phyloP scores from a whole-genome alignment of 2,797 vertebrate genomes.

The Oreortyx pictus region DNA sequence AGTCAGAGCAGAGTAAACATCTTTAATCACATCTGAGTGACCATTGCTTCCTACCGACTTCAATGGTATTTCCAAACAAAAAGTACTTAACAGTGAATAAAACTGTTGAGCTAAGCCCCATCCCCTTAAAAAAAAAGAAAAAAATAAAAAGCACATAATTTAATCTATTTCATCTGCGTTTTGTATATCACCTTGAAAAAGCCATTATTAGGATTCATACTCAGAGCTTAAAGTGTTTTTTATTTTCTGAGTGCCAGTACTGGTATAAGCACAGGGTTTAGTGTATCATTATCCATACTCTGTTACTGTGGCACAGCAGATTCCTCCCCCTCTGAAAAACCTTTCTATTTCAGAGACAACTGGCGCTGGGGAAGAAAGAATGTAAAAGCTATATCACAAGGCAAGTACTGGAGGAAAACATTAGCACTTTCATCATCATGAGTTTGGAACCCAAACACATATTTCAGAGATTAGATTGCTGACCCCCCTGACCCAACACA shows the following conservation, averaged over 20 bases:
- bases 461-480: constrained; percentile 60
- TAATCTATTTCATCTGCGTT: constrained; percentile 39
- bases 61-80: not conserved
- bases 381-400: constrained; percentile 32
- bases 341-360: constrained; percentile 25
- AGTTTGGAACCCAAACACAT: constrained; percentile 63
- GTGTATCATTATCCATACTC: constrained; percentile 24
- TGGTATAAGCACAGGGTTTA: not conserved
- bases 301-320: not conserved
- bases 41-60: not conserved
- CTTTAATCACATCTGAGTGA: not conserved
- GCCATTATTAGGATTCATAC: constrained; percentile 6
- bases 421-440: constrained; percentile 57
- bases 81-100: not conserved
- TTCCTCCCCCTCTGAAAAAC: not conserved
- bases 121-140: constrained; percentile 1
- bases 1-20: not conserved
- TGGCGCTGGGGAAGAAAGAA: not conserved
- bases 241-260: not conserved
- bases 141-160: constrained; percentile 26
- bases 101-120: not conserved
- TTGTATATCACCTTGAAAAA: not conserved
- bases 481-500: constrained; percentile 22
- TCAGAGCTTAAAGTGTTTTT: constrained; percentile 10
- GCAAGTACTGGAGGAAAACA: constrained; percentile 34